phyloP scores from a whole-genome alignment of 2,888 invertebrate genomes.

The Drosophila nr. perissopoda region DNA sequence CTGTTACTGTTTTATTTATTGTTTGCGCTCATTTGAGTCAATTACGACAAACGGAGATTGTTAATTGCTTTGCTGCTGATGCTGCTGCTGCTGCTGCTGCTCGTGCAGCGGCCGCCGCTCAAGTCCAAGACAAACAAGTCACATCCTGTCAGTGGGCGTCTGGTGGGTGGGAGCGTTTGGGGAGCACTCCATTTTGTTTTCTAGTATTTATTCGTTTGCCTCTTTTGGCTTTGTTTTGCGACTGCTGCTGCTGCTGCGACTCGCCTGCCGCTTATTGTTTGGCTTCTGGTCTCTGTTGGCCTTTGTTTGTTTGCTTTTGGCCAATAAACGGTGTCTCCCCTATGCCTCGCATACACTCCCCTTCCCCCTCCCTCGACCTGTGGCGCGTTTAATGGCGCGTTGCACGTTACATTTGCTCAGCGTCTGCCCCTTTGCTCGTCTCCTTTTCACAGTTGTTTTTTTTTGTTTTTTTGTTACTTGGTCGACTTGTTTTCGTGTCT shows the following conservation, averaged over 20 bases:
- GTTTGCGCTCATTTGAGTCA: constrained; percentile 83
- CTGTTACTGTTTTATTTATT: constrained; percentile 76
- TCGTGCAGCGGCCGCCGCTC: constrained; percentile 39
- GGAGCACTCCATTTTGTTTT: constrained; percentile 55
- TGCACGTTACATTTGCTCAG: constrained; percentile 59
- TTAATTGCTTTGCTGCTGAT: constrained; percentile 80
- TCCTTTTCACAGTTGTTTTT: constrained; percentile 14
- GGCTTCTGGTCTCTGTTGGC: constrained; percentile 67
- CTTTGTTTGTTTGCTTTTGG: constrained; percentile 74
- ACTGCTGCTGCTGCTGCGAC: constrained; percentile 24
- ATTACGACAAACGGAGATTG: constrained; percentile 80
- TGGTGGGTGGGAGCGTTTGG: background rate
- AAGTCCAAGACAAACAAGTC: constrained; percentile 72
- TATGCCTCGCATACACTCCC: background rate
- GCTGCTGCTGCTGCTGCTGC: constrained; percentile 20
- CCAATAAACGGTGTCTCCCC: constrained; percentile 66
- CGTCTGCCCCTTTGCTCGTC: constrained; percentile 20
- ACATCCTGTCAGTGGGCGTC: constrained; percentile 46
- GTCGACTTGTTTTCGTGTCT: constrained; percentile 60
- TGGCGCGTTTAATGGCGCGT: constrained; percentile 70
- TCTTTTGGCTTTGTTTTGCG: constrained; percentile 48
- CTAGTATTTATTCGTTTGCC: constrained; percentile 63
- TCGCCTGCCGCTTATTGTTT: constrained; percentile 58
- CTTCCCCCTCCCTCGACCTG: constrained; percentile 4
- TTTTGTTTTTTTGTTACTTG: constrained; percentile 18